Evolutionary conservation across 1,140 invertebrate species (phyloP).

Genomic region (Drosophila biarmipes): DNA sequence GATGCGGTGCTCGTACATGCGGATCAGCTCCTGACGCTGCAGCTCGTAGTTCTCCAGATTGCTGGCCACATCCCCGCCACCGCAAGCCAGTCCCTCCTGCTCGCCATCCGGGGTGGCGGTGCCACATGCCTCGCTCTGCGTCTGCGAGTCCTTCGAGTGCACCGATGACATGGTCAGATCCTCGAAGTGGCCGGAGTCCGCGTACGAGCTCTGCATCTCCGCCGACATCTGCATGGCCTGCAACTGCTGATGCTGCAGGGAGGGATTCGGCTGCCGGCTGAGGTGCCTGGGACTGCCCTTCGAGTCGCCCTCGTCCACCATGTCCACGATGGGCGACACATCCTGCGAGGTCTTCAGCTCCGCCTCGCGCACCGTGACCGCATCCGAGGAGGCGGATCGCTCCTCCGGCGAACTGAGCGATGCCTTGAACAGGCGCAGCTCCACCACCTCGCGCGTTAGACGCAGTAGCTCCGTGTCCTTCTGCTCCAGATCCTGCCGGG

Average conservation of each 20-base stretch:
- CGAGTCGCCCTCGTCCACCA: conserved; percentile 83
- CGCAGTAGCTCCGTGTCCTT: conserved; percentile 92
- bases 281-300: conserved; percentile 85
- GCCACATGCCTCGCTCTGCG: conserved; percentile 86
- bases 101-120: conserved; percentile 78
- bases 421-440: conserved; percentile 91
- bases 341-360: conserved; percentile 85
- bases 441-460: conserved; percentile 92
- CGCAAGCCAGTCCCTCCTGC: conserved; percentile 18
- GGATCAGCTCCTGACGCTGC: conserved; percentile 88
- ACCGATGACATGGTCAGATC: conserved; percentile 90
- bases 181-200: conserved; percentile 94
- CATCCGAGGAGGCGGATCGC: conserved; percentile 90
- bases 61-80: conserved; percentile 19
- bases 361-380: conserved; percentile 89
- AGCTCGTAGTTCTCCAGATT: conserved; percentile 85
- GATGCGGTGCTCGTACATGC: conserved; percentile 89
- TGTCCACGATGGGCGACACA: conserved; percentile 84
- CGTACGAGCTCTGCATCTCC: conserved; percentile 89
- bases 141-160: conserved; percentile 89
- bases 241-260: conserved; percentile 56
- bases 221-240: conserved; percentile 72
- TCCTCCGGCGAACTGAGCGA: conserved; percentile 90
- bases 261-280: conserved; percentile 41
- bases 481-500: conserved; percentile 90